Base-by-base conservation (phyloP, 2,113 vertebrate species). In the Myiagra hebetior region DNA sequence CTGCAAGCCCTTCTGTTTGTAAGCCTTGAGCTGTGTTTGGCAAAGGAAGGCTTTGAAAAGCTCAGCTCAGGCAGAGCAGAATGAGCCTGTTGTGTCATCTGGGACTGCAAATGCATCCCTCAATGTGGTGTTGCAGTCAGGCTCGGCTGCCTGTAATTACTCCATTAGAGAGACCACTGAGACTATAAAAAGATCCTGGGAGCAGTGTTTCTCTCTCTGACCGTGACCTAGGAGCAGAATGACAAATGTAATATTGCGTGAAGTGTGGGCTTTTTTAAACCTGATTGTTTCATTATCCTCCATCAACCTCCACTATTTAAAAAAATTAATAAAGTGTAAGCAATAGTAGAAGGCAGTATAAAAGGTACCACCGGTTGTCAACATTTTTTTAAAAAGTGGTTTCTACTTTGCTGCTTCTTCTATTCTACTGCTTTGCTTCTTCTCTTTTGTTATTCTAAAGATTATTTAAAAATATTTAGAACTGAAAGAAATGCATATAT, bases 391-490 rank as follows among this genome's bases (percentile, higher is more conserved):
- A 75, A 75, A 41, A 49, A 35, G 5, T 30, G 13, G 5, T 56
- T 94, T 27, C 8, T 28, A 4, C 27, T 86, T 55, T 76, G 37
- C 9, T 49, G 33, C 37, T 57, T 20, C 18, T 70, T 46, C 79
- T 95, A 7, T n/a, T 53, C n/a, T 55, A 26, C 26, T 64, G 14
- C 35, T 76, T 70, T 85, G 39, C 4, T 35, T 0, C 15, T 47
- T 18, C 49, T 94, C 37, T 84, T 95, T 91, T 62, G 11, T 42
- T 49, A 7, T 41, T 42, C 5, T 19, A 57, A 60, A 89, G 12
- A 46, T 93, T 74, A 88, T 69, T 85, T 91, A 78, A 44, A 89
- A 93, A 30, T 92, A 94, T 53, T 93, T 96, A 22, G 91, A 78
- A 26, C 4, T 12, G 17, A 80, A 89, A 90, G 44, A 92, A 80